Percentiles rank a stretch among this genome's conserved stretches.
These are phyloP conservation scores for Cynopterus brachyotis DNA, from an alignment of 2,113 vertebrate species.

Conservation along the genomic window DNA sequence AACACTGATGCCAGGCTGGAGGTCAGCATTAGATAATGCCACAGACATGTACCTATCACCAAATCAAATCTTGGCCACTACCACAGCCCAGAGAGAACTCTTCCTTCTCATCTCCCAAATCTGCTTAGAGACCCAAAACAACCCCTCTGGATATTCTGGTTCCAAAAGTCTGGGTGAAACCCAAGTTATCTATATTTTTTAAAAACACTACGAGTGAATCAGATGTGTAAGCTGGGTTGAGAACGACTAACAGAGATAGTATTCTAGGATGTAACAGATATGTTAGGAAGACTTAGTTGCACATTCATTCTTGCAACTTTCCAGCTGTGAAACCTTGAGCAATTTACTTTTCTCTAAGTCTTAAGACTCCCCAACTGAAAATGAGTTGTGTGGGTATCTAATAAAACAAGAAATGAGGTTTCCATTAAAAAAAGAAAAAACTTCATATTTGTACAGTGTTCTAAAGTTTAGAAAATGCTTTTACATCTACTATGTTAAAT, in stretches of 20 bases:
- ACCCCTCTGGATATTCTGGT: background rate
- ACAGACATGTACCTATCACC: background rate
- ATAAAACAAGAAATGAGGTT: constrained; percentile 42
- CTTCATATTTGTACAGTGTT: background rate
- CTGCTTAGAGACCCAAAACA: background rate
- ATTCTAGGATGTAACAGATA: background rate
- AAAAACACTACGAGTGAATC: background rate
- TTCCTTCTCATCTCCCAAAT: constrained; percentile 13
- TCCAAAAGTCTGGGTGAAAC: background rate
- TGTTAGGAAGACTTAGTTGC: background rate
- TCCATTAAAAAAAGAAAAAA: background rate
- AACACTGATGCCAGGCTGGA: background rate
- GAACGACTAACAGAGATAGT: background rate
- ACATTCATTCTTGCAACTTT: background rate
- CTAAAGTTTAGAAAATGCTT: constrained; percentile 41
- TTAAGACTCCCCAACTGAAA: background rate
- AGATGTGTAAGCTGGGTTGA: background rate
- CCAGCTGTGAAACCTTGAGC: background rate
- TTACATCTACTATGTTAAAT: background rate
- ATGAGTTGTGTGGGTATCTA: background rate
- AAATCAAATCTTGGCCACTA: constrained; percentile 41
- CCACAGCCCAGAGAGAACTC: background rate
- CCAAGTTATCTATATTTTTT: background rate
- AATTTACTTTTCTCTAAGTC: constrained; percentile 16
- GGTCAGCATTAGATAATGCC: constrained; percentile 65